These are phyloP conservation scores for Ditula angustiorana DNA, from an alignment of 2,888 invertebrate species.

Conservation along the genomic window DNA sequence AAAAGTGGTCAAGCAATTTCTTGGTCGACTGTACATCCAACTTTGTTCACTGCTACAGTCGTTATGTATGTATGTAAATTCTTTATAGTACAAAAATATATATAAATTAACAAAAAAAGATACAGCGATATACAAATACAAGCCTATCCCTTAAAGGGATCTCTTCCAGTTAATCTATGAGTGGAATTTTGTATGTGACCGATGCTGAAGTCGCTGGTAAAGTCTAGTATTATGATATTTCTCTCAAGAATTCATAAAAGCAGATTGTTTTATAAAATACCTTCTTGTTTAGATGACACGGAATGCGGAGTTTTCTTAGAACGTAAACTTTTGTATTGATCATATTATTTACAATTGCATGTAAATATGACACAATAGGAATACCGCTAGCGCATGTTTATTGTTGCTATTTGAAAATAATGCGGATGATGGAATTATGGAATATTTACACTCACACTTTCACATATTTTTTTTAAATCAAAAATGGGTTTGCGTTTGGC, in stretches of 20 bases:
- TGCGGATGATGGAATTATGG: conserved; percentile 38
- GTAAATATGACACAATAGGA: conserved; percentile 40
- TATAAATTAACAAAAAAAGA: too few relatives aligned
- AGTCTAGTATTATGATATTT: background rate
- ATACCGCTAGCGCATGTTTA: conserved; percentile 35
- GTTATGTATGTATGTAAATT: too few relatives aligned
- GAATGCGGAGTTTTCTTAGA: conserved; percentile 34
- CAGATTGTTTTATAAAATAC: conserved; percentile 29
- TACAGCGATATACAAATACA: too few relatives aligned
- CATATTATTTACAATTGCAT: conserved; percentile 40
- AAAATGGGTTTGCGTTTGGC: too few relatives aligned
- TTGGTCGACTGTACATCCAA: too few relatives aligned
- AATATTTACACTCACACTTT: conserved; percentile 29
- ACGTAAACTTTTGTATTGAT: conserved; percentile 42
- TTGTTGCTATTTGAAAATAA: conserved; percentile 32
- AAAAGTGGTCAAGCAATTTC: too few relatives aligned
- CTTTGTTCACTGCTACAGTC: too few relatives aligned
- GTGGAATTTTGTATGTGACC: too few relatives aligned
- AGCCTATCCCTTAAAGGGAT: too few relatives aligned
- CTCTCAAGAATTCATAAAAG: conserved; percentile 2
- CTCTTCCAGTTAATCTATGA: too few relatives aligned
- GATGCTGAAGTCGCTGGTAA: background rate
- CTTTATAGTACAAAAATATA: too few relatives aligned
- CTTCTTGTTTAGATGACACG: conserved; percentile 33
- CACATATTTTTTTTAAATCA: conserved; percentile 7